phyloP scores from a whole-genome alignment of 2,113 vertebrate species.

The Girardinichthys multiradiatus region DNA sequence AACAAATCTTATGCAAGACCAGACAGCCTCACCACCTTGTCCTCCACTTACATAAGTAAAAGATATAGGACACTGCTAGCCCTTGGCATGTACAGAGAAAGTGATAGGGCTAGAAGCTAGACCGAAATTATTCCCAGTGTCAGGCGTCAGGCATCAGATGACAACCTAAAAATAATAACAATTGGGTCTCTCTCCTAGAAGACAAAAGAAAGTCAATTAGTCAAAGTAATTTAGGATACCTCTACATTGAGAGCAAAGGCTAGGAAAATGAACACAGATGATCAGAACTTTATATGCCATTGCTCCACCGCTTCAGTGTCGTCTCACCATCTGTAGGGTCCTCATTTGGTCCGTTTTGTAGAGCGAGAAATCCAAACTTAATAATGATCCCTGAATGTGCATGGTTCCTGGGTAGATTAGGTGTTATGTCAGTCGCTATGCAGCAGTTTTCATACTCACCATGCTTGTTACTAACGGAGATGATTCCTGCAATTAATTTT shows the following conservation, averaged over 20 bases:
- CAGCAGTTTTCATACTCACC: constrained; percentile 29
- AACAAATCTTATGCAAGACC: no score
- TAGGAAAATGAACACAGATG: not conserved
- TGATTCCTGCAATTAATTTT: constrained; percentile 58
- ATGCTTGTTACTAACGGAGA: constrained; percentile 49
- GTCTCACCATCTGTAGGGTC: not conserved
- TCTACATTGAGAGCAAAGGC: not conserved
- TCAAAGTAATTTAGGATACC: not conserved
- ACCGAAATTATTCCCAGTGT: not conserved
- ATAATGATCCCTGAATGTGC: not conserved
- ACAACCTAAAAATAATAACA: not conserved
- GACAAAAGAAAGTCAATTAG: not conserved
- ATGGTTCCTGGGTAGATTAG: not conserved
- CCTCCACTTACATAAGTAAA: not conserved
- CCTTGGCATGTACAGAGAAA: not conserved
- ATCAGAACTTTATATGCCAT: not conserved
- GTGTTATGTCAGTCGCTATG: constrained; percentile 29
- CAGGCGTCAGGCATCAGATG: not conserved
- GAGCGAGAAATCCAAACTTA: not conserved
- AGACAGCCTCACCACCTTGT: not conserved
- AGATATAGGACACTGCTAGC: not conserved
- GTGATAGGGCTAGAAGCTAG: not conserved
- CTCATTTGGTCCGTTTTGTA: not conserved
- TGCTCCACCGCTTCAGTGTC: not conserved
- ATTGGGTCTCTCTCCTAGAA: not conserved